These are phyloP conservation scores for Sturmia bella DNA, from an alignment of 2,888 invertebrate genomes.

Conservation along the genomic window DNA sequence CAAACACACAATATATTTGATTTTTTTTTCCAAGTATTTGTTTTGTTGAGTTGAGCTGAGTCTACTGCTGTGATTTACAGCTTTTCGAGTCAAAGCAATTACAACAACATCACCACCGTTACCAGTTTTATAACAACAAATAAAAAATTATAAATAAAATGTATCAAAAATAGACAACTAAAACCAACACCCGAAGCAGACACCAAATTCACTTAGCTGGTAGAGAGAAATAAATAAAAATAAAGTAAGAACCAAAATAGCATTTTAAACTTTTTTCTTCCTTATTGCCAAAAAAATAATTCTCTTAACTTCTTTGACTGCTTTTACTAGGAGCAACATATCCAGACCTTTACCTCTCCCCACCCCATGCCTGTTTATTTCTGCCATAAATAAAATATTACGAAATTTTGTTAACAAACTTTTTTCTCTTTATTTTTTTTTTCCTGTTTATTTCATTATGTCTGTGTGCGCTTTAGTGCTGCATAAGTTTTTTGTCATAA, in stretches of 20 bases:
- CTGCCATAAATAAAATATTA: constrained; percentile 32
- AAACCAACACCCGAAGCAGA: constrained; percentile 63
- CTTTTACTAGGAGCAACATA: constrained; percentile 40
- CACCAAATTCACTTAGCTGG: constrained; percentile 55
- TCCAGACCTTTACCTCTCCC: constrained; percentile 42
- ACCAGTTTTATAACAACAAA: constrained; percentile 26
- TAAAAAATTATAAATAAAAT: constrained; percentile 26
- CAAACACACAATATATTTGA: no score
- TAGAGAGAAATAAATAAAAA: not conserved
- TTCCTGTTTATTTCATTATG: constrained; percentile 19
- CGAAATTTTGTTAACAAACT: constrained; percentile 47
- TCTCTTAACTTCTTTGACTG: constrained; percentile 47
- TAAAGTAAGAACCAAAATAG: not conserved
- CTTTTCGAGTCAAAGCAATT: constrained; percentile 69
- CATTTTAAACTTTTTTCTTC: constrained; percentile 50
- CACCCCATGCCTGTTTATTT: not conserved
- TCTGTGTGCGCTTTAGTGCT: constrained; percentile 45
- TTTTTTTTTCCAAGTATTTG: constrained; percentile 23
- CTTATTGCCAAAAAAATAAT: constrained; percentile 46
- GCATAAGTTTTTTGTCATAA: constrained; percentile 66
- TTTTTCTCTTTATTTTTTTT: constrained; percentile 10
- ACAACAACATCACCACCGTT: constrained; percentile 67
- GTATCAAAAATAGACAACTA: constrained; percentile 52
- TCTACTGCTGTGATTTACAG: constrained; percentile 72
- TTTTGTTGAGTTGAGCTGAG: constrained; percentile 50